phyloP scores from a whole-genome alignment of 2,113 vertebrate genomes.

The Dissostichus mawsoni region DNA sequence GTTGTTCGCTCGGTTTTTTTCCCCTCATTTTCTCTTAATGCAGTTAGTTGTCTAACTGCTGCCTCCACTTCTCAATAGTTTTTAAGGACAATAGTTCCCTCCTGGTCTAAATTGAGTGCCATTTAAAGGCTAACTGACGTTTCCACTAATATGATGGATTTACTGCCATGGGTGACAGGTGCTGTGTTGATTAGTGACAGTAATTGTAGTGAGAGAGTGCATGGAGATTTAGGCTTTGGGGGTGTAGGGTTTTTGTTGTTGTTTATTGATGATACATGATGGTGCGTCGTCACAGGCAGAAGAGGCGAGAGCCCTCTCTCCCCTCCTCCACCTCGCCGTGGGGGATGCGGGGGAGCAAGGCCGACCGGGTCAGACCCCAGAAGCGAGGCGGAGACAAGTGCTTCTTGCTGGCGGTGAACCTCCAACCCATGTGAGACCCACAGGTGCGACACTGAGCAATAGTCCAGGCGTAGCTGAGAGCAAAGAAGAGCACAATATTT shows the following conservation, averaged over 20 bases:
- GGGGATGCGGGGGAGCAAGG: conserved; percentile 93
- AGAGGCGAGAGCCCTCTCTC: conserved; percentile 85
- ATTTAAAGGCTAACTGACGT: conserved; percentile 48
- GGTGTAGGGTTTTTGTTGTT: neutral
- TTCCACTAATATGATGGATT: conserved; percentile 64
- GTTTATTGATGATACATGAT: neutral
- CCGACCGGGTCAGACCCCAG: conserved; percentile 97
- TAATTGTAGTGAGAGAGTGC: conserved; percentile 40
- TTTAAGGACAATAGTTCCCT: conserved; percentile 26
- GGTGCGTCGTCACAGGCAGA: conserved; percentile 87
- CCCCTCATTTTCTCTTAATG: conserved; percentile 1
- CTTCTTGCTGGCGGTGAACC: conserved; percentile 95
- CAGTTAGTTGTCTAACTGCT: neutral
- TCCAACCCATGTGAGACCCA: conserved; percentile 96
- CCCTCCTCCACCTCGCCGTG: conserved; percentile 83
- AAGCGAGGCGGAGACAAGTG: conserved; percentile 93
- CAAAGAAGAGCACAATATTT: neutral
- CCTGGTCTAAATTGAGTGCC: conserved; percentile 19
- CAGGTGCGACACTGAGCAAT: conserved; percentile 94
- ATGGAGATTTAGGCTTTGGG: conserved; percentile 34
- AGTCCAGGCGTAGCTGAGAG: conserved; percentile 94
- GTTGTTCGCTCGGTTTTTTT: neutral
- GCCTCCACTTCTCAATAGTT: conserved; percentile 23
- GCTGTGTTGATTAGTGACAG: conserved; percentile 40
- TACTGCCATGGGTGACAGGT: conserved; percentile 49